A percentile compares a stretch with the other conserved stretches of the same genome.
Conservation (phyloP, 2,113 vertebrate species). For the Boulengeromyrus knoepffleri region DNA sequence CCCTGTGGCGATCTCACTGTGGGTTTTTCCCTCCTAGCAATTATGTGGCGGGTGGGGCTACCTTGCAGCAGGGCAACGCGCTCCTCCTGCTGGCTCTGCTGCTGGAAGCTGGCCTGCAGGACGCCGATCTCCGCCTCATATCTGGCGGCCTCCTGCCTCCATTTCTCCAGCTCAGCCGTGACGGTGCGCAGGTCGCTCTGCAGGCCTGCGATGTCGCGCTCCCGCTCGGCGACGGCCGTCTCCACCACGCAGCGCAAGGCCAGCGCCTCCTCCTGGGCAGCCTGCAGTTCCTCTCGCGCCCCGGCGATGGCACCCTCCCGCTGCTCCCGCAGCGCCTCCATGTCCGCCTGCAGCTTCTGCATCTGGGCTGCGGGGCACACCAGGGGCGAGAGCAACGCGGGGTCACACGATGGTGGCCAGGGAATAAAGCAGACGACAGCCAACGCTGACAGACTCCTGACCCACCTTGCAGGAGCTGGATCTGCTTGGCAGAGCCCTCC, state of each 20-base stretch:
- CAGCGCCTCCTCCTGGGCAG: constrained; percentile 83
- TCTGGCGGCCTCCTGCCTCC: constrained; percentile 72
- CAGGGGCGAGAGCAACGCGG: neutral
- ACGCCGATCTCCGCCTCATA: constrained; percentile 79
- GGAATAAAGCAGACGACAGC: neutral
- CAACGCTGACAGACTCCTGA: neutral
- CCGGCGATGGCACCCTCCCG: constrained; percentile 80
- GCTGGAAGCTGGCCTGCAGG: constrained; percentile 76
- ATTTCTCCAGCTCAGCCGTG: constrained; percentile 74
- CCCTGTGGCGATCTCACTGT: neutral
- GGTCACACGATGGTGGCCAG: neutral
- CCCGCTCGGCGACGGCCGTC: constrained; percentile 69
- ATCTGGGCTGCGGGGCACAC: constrained; percentile 51
- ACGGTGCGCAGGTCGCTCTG: constrained; percentile 74
- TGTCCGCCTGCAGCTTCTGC: constrained; percentile 77
- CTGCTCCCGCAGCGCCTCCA: constrained; percentile 80
- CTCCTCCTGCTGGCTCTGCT: constrained; percentile 70
- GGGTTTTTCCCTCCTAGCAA: neutral
- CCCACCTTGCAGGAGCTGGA: constrained; percentile 89
- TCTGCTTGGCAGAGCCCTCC: constrained; percentile 90
- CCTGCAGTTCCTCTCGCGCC: constrained; percentile 76
- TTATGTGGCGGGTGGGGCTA: constrained; percentile 32
- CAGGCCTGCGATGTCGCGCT: constrained; percentile 73
- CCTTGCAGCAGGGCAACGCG: constrained; percentile 70
- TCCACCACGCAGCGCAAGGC: constrained; percentile 80